These are phyloP conservation scores for Stomorhina lunata DNA, from an alignment of 2,888 invertebrate species.

Conservation along the genomic window DNA sequence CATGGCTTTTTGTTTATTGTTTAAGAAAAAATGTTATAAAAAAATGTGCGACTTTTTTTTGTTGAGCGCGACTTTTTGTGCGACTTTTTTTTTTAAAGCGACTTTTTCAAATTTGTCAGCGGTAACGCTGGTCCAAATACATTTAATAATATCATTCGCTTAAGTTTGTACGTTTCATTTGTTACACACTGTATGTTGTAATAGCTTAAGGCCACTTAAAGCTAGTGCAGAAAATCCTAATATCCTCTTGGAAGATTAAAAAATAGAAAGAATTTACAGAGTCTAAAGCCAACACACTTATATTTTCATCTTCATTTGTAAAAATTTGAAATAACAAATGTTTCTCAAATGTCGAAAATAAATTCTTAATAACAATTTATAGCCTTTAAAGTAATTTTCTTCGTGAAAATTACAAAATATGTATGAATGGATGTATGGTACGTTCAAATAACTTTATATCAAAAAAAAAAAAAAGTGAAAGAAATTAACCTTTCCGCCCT, in stretches of 20 bases:
- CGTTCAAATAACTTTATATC: no score
- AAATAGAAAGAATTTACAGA: not conserved
- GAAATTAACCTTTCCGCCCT: not conserved
- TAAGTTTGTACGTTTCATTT: not conserved
- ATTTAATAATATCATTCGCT: no score
- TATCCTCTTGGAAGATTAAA: not conserved
- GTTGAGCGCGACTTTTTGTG: no score
- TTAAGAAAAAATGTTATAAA: no score
- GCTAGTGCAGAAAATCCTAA: not conserved
- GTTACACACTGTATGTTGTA: not conserved
- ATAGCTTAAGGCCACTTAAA: not conserved
- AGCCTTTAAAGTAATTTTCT: conserved; percentile 69
- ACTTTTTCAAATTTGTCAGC: no score
- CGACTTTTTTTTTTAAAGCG: no score
- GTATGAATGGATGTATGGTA: no score
- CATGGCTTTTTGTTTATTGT: no score
- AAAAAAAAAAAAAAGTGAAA: conserved; percentile 9
- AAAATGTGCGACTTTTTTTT: no score
- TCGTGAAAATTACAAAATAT: conserved; percentile 9
- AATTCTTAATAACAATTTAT: conserved; percentile 77
- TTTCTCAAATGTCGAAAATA: conserved; percentile 72
- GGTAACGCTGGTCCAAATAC: no score
- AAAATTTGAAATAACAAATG: conserved; percentile 67
- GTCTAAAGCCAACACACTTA: not conserved
- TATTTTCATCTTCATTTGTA: not conserved